Evolutionary conservation across 1,140 invertebrate genomes (phyloP).

Genomic region (Lepidotrigona ventralis): DNA sequence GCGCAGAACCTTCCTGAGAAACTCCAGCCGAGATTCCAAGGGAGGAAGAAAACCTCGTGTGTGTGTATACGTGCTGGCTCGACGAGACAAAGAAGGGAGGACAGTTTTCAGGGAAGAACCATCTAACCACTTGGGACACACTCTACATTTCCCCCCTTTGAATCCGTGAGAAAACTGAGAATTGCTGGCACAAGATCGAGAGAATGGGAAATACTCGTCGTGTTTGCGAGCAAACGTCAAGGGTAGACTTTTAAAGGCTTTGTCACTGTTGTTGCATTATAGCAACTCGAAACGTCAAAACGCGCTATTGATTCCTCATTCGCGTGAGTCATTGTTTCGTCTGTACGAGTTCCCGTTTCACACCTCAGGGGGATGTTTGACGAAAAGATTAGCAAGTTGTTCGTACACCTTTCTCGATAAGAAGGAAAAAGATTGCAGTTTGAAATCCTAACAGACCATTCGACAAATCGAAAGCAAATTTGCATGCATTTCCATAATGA

Average conservation of each 20-base stretch:
- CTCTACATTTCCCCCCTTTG: neutral
- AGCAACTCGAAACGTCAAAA: slow-evolving; percentile 4
- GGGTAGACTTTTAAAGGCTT: neutral
- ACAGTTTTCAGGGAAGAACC: slow-evolving; percentile 13
- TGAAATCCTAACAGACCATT: neutral
- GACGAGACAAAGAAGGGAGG: slow-evolving; percentile 18
- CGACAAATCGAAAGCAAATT: neutral
- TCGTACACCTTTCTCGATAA: neutral
- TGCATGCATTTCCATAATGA: neutral
- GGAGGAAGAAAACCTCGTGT: slow-evolving; percentile 26
- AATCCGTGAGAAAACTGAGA: neutral
- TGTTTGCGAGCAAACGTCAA: too few species aligned
- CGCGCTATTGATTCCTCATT: slow-evolving; percentile 30
- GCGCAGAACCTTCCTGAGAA: slow-evolving; percentile 46
- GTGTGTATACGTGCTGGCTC: neutral
- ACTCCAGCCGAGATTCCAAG: slow-evolving; percentile 44
- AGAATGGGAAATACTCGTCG: neutral
- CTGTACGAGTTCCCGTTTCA: neutral
- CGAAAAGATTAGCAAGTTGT: slow-evolving; percentile 19
- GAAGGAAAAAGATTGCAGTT: too few species aligned
- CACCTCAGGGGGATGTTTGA: slow-evolving; percentile 31
- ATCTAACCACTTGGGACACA: neutral
- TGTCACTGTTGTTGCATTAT: neutral
- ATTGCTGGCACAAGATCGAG: neutral
- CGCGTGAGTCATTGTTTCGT: slow-evolving; percentile 44